Evolutionary conservation across 2,888 invertebrate species (phyloP), one percentile per base, ranked within the genome.

Genomic region (Timandra comae): DNA sequence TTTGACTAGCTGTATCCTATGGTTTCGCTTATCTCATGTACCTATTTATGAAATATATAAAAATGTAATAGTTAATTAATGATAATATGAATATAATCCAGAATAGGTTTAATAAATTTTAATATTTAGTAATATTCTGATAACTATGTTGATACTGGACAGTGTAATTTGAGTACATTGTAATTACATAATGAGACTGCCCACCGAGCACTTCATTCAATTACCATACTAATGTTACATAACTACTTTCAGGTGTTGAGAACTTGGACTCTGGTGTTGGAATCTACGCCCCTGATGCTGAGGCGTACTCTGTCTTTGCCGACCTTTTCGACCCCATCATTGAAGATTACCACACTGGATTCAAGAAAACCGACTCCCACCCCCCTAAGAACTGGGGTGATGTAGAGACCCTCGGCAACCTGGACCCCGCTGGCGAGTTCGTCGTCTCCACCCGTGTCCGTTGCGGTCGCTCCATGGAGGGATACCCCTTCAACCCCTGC

Each of bases 401-500:
- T 87, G 93, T 95, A 12, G 91, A 90, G 82, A 89, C 91, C 56
- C 93, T 98, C 59, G 93, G 93, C 69, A 96, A 98, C 85, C 89
- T 98, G 63, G 98, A 98, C 88, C 96, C 98, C 42, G 89, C 91
- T 65, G 90, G 92, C 58, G 94, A 97, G 79, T 97, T 88, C 86
- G 93, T 99, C 52, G 95, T 98, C 52, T 97, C 97, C 33, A 98
- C 98, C 66, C 94, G 98, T 68, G 96, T 98, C 41, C 93, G 98
- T 66, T 97, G 98, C 84, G 98, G 98, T 45, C 96, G 98, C 73
- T 96, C 96, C 66, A 76, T 95, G 89, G 92, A 94, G 66, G 98
- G 98, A 41, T 98, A 97, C 80, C 97, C 97, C 55, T 98, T 98
- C 93, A 98, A 98, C 89, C 98, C 98, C 52, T 97, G 97, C 88